Conservation (phyloP, 2,797 vertebrate genomes). For the Chelmon rostratus region DNA sequence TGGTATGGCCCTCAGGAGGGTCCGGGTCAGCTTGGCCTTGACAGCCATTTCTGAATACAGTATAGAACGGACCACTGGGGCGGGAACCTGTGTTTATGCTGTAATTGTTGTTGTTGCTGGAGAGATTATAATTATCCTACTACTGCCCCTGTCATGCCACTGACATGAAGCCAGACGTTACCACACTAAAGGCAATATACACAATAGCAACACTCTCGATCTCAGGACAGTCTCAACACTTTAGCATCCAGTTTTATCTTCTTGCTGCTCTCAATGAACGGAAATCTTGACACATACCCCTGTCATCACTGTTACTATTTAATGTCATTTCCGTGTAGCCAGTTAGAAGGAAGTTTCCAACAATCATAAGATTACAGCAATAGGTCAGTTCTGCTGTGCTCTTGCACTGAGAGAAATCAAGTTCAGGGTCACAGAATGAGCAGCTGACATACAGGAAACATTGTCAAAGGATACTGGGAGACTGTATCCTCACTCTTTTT, state of each 20-base stretch:
- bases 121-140: slow-evolving; percentile 53
- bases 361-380: neutral
- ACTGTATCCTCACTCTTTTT: neutral
- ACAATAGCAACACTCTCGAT: slow-evolving; percentile 14
- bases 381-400: neutral
- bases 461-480: neutral
- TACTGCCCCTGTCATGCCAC: slow-evolving; percentile 8
- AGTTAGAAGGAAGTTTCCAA: neutral
- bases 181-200: slow-evolving; percentile 14
- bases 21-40: slow-evolving; percentile 23
- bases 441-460: neutral
- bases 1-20: slow-evolving; percentile 16
- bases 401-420: neutral
- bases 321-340: too few relatives aligned
- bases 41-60: slow-evolving; percentile 33
- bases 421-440: neutral
- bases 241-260: neutral
- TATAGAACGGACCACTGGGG: slow-evolving; percentile 28
- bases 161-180: slow-evolving; percentile 44
- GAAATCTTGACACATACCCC: neutral
- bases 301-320: neutral
- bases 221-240: neutral
- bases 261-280: neutral
- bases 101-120: slow-evolving; percentile 66
- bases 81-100: slow-evolving; percentile 54